These are phyloP conservation scores for Syritta pipiens DNA, from an alignment of 2,888 invertebrate species.

Conservation along the genomic window DNA sequence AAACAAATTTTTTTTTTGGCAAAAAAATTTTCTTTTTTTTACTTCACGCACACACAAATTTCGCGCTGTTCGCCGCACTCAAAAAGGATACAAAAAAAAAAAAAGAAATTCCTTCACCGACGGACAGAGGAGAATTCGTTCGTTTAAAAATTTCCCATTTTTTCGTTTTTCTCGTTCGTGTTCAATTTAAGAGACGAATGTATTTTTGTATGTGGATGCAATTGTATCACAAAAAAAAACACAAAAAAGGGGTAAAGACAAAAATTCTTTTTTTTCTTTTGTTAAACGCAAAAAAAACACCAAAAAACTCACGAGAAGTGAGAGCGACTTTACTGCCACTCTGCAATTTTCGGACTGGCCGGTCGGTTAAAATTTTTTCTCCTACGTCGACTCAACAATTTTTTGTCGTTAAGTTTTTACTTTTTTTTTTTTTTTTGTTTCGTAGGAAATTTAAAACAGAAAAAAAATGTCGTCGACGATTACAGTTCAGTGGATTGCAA, in stretches of 20 bases:
- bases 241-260: conserved; percentile 40
- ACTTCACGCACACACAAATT: conserved; percentile 13
- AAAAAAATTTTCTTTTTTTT: conserved; percentile 27
- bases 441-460: background rate
- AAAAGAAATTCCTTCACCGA: conserved; percentile 49
- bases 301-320: conserved; percentile 56
- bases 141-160: background rate
- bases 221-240: conserved; percentile 10
- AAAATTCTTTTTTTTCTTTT: conserved; percentile 3
- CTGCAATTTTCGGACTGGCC: conserved; percentile 74
- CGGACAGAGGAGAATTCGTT: background rate
- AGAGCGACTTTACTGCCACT: conserved; percentile 73
- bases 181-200: background rate
- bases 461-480: conserved; percentile 25
- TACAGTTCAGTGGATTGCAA: conserved; percentile 55
- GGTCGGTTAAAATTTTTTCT: conserved; percentile 63
- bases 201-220: conserved; percentile 17
- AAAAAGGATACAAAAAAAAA: background rate
- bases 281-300: conserved; percentile 32
- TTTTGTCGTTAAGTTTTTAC: conserved; percentile 47
- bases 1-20: conserved; percentile 44
- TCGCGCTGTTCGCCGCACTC: too few species aligned
- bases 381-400: conserved; percentile 68
- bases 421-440: conserved; percentile 23
- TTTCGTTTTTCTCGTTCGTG: background rate